Evolutionary conservation across 2,888 invertebrate genomes (phyloP).

Genomic region (Azorinus chamasolen): DNA sequence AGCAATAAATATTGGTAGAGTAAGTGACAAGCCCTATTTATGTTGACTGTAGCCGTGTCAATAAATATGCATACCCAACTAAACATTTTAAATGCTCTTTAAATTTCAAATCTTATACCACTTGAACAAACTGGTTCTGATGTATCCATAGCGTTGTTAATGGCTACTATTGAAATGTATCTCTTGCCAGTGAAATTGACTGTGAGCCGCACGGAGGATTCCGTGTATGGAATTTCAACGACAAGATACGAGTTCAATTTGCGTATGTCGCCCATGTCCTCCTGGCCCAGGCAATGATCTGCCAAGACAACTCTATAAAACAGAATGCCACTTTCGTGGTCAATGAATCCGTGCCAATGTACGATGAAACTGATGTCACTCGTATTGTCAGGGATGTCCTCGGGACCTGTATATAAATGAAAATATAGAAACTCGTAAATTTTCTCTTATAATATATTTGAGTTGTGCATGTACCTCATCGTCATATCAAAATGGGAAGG

Average conservation of each 20-base stretch:
- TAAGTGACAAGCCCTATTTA: constrained; percentile 38
- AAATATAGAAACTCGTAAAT: too few relatives aligned
- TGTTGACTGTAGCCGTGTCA: too few relatives aligned
- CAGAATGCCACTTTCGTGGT: constrained; percentile 73
- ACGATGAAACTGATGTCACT: constrained; percentile 45
- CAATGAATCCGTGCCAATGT: constrained; percentile 70
- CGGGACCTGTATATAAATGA: constrained; percentile 19
- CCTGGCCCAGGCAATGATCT: constrained; percentile 18
- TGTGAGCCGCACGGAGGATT: constrained; percentile 2
- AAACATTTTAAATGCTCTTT: too few relatives aligned
- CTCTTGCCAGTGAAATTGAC: constrained; percentile 55
- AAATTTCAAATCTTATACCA: constrained; percentile 59
- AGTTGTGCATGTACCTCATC: too few relatives aligned
- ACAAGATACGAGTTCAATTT: neutral
- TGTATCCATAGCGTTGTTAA: constrained; percentile 73
- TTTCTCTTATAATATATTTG: too few relatives aligned
- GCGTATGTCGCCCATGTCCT: constrained; percentile 14
- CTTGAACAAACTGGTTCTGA: constrained; percentile 73
- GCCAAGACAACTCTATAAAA: constrained; percentile 60
- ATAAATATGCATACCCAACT: too few relatives aligned
- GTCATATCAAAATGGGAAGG: too few relatives aligned
- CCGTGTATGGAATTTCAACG: constrained; percentile 1
- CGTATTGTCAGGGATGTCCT: constrained; percentile 62
- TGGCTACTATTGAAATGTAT: constrained; percentile 71
- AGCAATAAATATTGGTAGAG: neutral